A percentile compares a stretch with the other conserved stretches of the same genome.
Conservation (phyloP, 1,140 invertebrate species). For the Saccostrea glomerata region DNA sequence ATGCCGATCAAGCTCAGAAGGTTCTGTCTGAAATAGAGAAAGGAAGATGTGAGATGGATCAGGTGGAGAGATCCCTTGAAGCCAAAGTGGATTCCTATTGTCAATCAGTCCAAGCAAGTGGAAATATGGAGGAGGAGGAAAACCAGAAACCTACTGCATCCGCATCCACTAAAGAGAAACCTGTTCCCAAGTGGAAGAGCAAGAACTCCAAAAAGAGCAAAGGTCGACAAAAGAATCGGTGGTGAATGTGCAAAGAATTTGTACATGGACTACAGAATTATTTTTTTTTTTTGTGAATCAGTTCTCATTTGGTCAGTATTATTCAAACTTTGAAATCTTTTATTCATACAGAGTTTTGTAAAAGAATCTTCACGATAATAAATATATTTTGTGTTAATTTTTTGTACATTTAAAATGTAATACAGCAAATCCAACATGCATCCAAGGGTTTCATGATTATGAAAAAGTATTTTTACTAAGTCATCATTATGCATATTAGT, state of each 20-base stretch:
- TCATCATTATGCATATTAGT: no score
- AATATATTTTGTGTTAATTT: no score
- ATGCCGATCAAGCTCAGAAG: constrained; percentile 40
- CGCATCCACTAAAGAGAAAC: not conserved
- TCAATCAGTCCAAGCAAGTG: not conserved
- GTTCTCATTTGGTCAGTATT: no score
- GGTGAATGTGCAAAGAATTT: not conserved
- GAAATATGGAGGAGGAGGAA: not conserved
- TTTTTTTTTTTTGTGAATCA: no score
- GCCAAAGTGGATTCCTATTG: not conserved
- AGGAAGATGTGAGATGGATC: constrained; percentile 30
- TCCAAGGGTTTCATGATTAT: no score
- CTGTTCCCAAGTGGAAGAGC: not conserved
- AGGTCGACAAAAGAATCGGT: constrained; percentile 23
- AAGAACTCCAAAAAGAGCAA: constrained; percentile 16
- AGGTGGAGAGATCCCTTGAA: constrained; percentile 20
- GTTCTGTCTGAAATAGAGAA: constrained; percentile 39
- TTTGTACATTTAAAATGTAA: no score
- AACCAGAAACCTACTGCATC: not conserved
- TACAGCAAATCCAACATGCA: no score
- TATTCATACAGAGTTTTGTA: no score
- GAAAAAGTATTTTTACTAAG: no score
- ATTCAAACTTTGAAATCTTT: no score
- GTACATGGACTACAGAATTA: no score
- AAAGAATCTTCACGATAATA: no score